Base-by-base conservation (phyloP, 2,113 vertebrate genomes). In the Actenoides lindsayi region DNA sequence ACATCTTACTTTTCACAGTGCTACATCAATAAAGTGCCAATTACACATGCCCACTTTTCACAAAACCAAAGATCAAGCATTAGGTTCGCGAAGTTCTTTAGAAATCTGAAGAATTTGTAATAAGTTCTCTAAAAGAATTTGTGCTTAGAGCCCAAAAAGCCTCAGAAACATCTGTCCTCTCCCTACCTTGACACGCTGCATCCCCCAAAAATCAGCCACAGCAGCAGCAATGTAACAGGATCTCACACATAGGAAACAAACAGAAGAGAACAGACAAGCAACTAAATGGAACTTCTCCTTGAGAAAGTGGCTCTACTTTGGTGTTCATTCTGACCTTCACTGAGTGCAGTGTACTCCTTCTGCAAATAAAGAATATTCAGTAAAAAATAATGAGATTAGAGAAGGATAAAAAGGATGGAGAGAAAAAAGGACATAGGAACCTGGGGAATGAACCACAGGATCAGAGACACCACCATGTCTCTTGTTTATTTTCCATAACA, bases 401-500 rank as follows among this genome's bases (percentile, higher is more conserved):
- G 16, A 64, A 69, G 6, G 8, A 48, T 9, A 64, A 41, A 62
- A 69, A 67, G 9, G 20, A 51, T 64, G 62, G n/a, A 92, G 31
- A 54, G 31, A 63, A 77, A 25, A 50, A 71, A 56, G 30, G 8
- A 31, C 10, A 31, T 2, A 79, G 18, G 31, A 77, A 31, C 1
- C 6, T 0, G 2, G 6, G 11, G 41, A 80, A 70, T 78, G 39
- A 74, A 57, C 0, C 5, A 16, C 1, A 30, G 59, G 14, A 16
- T 74, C 51, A 74, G 28, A 93, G 89, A 74, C 3, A 41, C 4
- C 25, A 69, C 24, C n/a, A 74, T 57, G 3, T 4, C 25, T 42
- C 10, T 14, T 86, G 10, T 31, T 28, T 85, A 48, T 50, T 67
- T 90, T 33, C 33, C 14, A 27, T 54, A 31, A 83, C 11, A 46